A percentile compares a stretch with the other conserved stretches of the same genome.
These are phyloP conservation scores for Danio jaintianensis DNA, from an alignment of 2,797 vertebrate species.

Conservation along the genomic window DNA sequence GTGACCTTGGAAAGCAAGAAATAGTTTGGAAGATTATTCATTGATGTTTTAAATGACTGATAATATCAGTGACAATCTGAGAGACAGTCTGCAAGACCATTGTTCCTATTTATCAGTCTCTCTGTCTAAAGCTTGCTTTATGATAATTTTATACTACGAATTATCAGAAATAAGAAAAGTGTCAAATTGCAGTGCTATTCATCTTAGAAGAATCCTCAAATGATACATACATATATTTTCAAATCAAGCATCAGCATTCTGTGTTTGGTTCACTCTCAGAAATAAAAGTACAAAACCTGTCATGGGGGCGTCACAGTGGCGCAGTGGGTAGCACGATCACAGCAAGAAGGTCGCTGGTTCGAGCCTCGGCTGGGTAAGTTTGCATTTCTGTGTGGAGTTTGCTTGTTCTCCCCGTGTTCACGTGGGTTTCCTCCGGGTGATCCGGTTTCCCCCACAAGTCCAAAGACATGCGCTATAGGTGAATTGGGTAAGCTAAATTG, in stretches of 20 bases:
- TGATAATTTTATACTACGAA: conserved; percentile 2
- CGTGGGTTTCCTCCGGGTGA: too few species aligned
- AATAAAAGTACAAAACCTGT: too few species aligned
- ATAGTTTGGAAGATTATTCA: not conserved
- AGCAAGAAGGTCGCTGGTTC: too few species aligned
- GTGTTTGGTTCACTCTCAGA: not conserved
- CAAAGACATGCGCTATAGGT: too few species aligned
- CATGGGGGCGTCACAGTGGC: too few species aligned
- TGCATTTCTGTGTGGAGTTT: too few species aligned
- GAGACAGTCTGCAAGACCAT: not conserved
- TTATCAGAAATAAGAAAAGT: conserved; percentile 18
- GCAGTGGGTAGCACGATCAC: too few species aligned
- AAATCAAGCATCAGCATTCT: conserved; percentile 2
- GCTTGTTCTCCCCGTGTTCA: too few species aligned
- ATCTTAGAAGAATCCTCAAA: conserved; percentile 10
- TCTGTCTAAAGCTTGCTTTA: conserved; percentile 10
- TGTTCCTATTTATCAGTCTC: conserved; percentile 13
- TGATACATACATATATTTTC: conserved; percentile 6
- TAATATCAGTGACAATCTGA: conserved; percentile 8
- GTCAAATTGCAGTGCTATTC: conserved; percentile 30
- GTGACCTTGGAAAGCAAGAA: conserved; percentile 23
- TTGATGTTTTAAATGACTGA: conserved; percentile 12
- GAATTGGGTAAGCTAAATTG: too few species aligned
- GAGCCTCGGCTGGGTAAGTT: too few species aligned
- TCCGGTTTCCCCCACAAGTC: too few species aligned